Evolutionary conservation across 2,113 vertebrate species (phyloP), one percentile per base, ranked within the genome.

Genomic region (Theristicus caerulescens): DNA sequence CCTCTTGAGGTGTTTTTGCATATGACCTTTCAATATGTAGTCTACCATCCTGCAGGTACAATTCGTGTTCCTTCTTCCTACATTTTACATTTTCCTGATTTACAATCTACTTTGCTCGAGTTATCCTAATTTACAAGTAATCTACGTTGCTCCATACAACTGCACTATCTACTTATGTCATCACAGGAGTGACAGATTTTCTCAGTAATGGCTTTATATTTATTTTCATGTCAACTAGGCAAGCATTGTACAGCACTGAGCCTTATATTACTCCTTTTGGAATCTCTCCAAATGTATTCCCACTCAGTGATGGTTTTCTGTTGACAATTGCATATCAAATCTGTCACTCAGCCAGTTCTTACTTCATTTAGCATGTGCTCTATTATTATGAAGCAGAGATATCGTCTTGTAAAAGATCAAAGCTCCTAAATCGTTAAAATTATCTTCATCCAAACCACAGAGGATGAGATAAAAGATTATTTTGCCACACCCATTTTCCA

Each of bases 291-390:
- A 87, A 69, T 58, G 42, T 57, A 65, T 96, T 94, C 82, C 62
- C 44, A 46, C 90, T 95, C 4, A 0, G 40, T 69, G 91, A 80
- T 94, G 84, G 55, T 73, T 96, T 97, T 96, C 70, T 97, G 84
- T 95, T 94, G 90, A 95, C 90, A 93, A 14, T 80, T 92, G 74
- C 66, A 6, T 91, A 86, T 88, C 87, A 90, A 91, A 62, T 95
- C 93, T 96, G 92, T 95, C 90, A 83, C 54, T 92, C 71, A 88
- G 90, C 82, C 85, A 93, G 79, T 90, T 90, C 82, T 90, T 94
- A 80, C 84, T 93, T 95, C 82, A 74, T 86, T 93, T 92, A 96
- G 76, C 74, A 42, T 90, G 59, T 92, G 72, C 79, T 93, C 42
- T 92, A 47, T 90, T 92, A 81, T 88, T 96, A n/a, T 8, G 38